phyloP scores from a whole-genome alignment of 2,888 invertebrate genomes.

The Papilio gigon region DNA sequence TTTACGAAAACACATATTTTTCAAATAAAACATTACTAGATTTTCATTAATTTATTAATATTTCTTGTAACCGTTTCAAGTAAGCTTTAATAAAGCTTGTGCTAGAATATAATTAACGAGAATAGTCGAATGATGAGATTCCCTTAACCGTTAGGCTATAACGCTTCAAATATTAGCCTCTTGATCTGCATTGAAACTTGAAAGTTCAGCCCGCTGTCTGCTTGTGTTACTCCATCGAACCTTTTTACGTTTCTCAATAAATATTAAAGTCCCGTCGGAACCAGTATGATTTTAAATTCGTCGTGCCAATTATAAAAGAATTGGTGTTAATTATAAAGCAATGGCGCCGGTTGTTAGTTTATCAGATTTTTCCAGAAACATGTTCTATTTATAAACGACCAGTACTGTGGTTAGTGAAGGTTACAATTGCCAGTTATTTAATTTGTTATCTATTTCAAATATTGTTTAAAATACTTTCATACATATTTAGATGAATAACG shows the following conservation, averaged over 20 bases:
- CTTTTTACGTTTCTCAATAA: slow-evolving; percentile 14
- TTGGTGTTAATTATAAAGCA: slow-evolving; percentile 7
- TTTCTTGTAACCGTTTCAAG: no score
- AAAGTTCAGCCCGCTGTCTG: no score
- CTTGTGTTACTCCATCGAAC: neutral
- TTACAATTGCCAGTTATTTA: neutral
- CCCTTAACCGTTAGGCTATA: no score
- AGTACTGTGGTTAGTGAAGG: neutral
- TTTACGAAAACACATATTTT: no score
- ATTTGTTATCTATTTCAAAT: neutral
- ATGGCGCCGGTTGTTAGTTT: slow-evolving; percentile 3
- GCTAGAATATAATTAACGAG: no score
- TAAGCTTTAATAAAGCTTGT: no score
- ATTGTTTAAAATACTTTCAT: neutral
- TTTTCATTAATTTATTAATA: no score
- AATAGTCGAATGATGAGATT: no score
- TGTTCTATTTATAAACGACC: slow-evolving; percentile 13
- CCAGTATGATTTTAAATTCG: slow-evolving; percentile 12
- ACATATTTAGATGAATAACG: no score
- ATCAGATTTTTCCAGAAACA: neutral
- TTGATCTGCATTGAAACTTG: neutral
- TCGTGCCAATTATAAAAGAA: slow-evolving; percentile 18
- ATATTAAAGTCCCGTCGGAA: neutral
- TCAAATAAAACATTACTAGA: no score
- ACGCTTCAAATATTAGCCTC: no score